phyloP scores from a whole-genome alignment of 2,113 vertebrate species.

The Protobothrops mucrosquamatus region DNA sequence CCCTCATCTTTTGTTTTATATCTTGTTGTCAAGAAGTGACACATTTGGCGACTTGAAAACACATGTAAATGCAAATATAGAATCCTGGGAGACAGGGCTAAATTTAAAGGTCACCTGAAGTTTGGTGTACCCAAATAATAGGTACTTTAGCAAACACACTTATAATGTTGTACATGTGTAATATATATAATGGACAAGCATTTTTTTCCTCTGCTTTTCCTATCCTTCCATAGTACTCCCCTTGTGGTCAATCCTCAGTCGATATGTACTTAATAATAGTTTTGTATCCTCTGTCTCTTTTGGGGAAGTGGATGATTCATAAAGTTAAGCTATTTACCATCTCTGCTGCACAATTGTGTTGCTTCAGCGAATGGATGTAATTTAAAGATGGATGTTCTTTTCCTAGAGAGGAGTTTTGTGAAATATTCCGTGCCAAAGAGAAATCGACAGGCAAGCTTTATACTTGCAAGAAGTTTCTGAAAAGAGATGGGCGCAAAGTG shows the following conservation, averaged over 20 bases:
- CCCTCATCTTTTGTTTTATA: neutral
- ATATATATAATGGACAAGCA: neutral
- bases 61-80: neutral
- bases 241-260: neutral
- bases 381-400: neutral
- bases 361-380: neutral
- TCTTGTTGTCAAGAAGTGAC: neutral
- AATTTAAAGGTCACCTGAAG: neutral
- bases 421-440: constrained; percentile 98
- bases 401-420: constrained; percentile 95
- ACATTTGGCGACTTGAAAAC: neutral
- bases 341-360: neutral
- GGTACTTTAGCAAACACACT: neutral
- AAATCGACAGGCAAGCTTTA: constrained; percentile 91
- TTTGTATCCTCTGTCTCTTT: neutral
- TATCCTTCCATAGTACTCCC: neutral
- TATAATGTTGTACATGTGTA: neutral
- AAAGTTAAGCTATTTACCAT: neutral
- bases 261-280: neutral
- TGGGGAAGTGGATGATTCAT: neutral
- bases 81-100: neutral
- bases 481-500: constrained; percentile 95
- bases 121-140: neutral
- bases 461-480: constrained; percentile 97
- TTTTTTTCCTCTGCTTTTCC: neutral